Base-by-base conservation (phyloP, 2,113 vertebrate genomes). In the Archocentrus centrarchus region DNA sequence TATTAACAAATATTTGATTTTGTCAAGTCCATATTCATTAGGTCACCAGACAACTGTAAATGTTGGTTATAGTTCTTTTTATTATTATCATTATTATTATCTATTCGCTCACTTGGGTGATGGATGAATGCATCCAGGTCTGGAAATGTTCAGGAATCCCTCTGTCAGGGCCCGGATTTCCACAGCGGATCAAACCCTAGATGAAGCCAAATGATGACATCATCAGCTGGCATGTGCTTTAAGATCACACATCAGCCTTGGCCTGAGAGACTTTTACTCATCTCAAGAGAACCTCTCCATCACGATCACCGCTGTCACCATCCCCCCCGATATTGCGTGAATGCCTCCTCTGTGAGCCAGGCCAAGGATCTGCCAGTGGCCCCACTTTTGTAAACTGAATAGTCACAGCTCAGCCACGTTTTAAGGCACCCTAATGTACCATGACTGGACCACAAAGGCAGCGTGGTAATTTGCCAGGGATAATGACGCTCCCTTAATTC, bases 331-430 rank as follows among this genome's bases (percentile, higher is more conserved):
- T 89, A 91, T 87, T 88, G 94, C 93, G 95, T 97, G 96, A 95
- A 97, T 94, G 96, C 93, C 94, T 96, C 90, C 92, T 96, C 95
- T 97, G 96, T 97, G 93, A 94, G 92, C 90, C 82, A 79, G 90
- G 96, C 97, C 96, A 97, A 97, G 95, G 95, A 96, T 95, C 96
- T 97, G 97, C 96, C 96, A 97, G 95, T 93, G 93, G 93, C 88
- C 91, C 94, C 94, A 88, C 85, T 91, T 89, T 97, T 96, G 94
- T 95, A 87, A 93, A 92, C 93, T 97, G 95, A 97, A 97, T 96
- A 95, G 95, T 70, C 88, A 87, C 92, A 93, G 94, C 90, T 92
- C 92, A 79, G 93, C 93, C 93, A 95, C 91, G 88, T 95, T 95
- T 93, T 95, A 96, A 95, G 92, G 89, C 91, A 73, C 94, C 91